A percentile compares a stretch with the other conserved stretches of the same genome.
These are phyloP conservation scores for Anas bahamensis DNA, from an alignment of 2,797 vertebrate species.

Conservation along the genomic window DNA sequence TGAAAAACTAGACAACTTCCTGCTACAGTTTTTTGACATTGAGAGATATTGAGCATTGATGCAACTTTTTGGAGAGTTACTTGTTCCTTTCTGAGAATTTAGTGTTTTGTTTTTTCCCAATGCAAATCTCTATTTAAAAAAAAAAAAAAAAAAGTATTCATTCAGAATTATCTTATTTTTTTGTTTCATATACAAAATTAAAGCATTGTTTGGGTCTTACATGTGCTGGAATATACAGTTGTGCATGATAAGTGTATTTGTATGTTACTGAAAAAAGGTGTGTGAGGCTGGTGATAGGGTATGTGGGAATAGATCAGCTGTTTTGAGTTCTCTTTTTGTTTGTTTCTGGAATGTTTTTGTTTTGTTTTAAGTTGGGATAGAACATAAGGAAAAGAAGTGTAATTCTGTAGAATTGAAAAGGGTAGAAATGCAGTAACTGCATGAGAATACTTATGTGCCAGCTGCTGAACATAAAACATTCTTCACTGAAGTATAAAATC, in stretches of 20 bases:
- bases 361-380: neutral
- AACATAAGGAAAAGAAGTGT: neutral
- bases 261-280: neutral
- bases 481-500: slow-evolving; percentile 39
- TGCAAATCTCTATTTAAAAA: neutral
- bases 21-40: neutral
- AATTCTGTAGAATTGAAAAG: neutral
- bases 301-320: neutral
- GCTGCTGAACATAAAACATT: slow-evolving; percentile 58
- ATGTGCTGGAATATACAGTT: neutral
- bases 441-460: slow-evolving; percentile 7
- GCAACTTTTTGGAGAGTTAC: neutral
- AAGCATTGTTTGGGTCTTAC: neutral
- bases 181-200: neutral
- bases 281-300: neutral
- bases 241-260: neutral
- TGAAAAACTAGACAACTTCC: neutral
- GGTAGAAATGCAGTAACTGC: neutral
- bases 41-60: neutral
- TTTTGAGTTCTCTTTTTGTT: neutral
- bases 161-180: neutral
- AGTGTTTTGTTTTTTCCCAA: neutral
- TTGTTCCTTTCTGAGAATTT: neutral
- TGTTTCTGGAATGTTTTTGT: neutral
- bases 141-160: neutral